Conservation (phyloP, 2,888 invertebrate species). For the Cryptus armator region DNA sequence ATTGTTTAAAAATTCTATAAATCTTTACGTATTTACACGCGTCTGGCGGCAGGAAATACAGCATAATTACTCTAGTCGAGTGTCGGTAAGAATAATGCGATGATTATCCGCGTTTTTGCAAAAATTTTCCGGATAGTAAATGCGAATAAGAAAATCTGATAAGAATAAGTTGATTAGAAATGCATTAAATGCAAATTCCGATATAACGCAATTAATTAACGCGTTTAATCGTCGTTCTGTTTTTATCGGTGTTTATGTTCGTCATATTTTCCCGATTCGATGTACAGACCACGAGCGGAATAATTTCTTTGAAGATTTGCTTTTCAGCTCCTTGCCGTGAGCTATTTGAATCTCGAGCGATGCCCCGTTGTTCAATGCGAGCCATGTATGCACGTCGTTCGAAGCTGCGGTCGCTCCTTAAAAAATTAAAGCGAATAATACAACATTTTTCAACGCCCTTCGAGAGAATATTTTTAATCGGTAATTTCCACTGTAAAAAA, state of each 20-base stretch:
- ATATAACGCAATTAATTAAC: neutral
- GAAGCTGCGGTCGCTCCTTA: constrained; percentile 80
- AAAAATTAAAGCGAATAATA: constrained; percentile 19
- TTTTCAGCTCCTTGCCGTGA: constrained; percentile 83
- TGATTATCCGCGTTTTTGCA: neutral
- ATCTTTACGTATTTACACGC: constrained; percentile 46
- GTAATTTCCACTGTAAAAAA: no score
- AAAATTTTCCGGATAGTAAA: neutral
- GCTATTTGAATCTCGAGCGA: constrained; percentile 84
- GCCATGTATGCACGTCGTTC: constrained; percentile 83
- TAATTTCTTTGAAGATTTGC: constrained; percentile 81
- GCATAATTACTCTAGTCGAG: no score
- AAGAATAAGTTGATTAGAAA: neutral
- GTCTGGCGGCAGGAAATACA: no score
- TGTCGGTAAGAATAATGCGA: neutral
- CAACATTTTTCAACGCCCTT: neutral
- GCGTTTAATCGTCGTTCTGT: constrained; percentile 20
- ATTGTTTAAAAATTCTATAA: constrained; percentile 14
- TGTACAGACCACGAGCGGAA: constrained; percentile 85
- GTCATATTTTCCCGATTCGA: constrained; percentile 83
- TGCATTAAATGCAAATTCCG: constrained; percentile 26
- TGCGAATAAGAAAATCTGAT: neutral
- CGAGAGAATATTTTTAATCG: neutral
- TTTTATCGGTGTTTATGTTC: constrained; percentile 14
- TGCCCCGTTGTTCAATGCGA: constrained; percentile 84